phyloP scores from a whole-genome alignment of 2,888 invertebrate genomes.

The Resseliella maxima region DNA sequence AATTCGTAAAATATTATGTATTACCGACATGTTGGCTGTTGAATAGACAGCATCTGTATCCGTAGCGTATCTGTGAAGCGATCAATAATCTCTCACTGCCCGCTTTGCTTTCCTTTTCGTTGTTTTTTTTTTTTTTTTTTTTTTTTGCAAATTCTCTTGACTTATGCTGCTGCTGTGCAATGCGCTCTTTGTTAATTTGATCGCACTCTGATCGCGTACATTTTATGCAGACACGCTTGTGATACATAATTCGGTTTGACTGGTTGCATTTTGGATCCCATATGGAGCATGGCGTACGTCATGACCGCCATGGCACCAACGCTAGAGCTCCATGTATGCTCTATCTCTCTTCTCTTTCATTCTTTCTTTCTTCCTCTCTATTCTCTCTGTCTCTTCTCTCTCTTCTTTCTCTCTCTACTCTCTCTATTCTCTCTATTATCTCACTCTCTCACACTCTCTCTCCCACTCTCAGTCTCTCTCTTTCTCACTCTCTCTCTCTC shows the following conservation, averaged over 20 bases:
- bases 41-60: constrained; percentile 44
- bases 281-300: neutral
- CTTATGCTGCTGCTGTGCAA: neutral
- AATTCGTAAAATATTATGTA: constrained; percentile 43
- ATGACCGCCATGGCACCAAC: constrained; percentile 51
- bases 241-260: constrained; percentile 39
- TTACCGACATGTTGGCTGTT: constrained; percentile 45
- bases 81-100: constrained; percentile 8
- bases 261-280: neutral
- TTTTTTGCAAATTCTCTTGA: too few relatives aligned
- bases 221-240: constrained; percentile 47
- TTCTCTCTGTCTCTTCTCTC: too few relatives aligned
- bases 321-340: too few relatives aligned
- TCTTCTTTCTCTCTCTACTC: too few relatives aligned
- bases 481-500: too few relatives aligned
- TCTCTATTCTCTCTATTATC: too few relatives aligned
- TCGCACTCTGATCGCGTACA: constrained; percentile 13
- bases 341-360: too few relatives aligned
- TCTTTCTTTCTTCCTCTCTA: too few relatives aligned
- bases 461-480: too few relatives aligned
- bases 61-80: constrained; percentile 40
- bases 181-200: constrained; percentile 12
- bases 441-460: too few relatives aligned
- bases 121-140: neutral
- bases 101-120: constrained; percentile 23